Conservation (phyloP, 2,113 vertebrate species). For the Planiliza haematocheilus region DNA sequence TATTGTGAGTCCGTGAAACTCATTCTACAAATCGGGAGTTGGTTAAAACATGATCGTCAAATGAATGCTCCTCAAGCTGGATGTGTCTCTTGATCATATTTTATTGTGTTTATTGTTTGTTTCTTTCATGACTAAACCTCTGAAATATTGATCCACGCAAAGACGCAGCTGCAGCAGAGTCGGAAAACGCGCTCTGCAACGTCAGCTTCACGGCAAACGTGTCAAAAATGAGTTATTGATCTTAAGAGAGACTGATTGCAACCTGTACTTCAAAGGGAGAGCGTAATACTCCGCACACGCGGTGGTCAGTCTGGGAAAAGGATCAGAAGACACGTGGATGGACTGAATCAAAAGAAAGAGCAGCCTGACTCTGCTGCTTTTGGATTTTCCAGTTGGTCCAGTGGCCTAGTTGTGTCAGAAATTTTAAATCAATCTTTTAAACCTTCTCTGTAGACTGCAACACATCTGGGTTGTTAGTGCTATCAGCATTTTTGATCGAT, state of each 20-base stretch:
- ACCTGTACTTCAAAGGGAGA: constrained; percentile 39
- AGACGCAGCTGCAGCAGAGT: no score
- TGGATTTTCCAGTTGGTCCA: constrained; percentile 2
- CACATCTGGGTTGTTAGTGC: no score
- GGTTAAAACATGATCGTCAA: background rate
- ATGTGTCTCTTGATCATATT: no score
- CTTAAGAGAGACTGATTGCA: constrained; percentile 23
- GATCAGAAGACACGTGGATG: constrained; percentile 31
- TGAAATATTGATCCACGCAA: no score
- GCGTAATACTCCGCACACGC: constrained; percentile 4
- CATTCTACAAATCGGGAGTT: background rate
- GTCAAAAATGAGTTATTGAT: no score
- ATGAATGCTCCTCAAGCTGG: no score
- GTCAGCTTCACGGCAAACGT: no score
- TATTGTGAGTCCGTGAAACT: background rate
- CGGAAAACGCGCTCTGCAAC: no score
- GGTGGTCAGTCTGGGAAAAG: constrained; percentile 34
- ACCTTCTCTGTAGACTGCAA: no score
- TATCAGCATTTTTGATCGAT: no score
- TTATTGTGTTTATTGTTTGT: no score
- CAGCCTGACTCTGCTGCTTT: constrained; percentile 9
- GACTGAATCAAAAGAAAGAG: constrained; percentile 22
- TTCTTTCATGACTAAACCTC: no score
- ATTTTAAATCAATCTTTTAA: background rate
- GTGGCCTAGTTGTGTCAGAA: background rate